Conservation (phyloP, 2,888 invertebrate genomes). For the Pecten maximus region DNA sequence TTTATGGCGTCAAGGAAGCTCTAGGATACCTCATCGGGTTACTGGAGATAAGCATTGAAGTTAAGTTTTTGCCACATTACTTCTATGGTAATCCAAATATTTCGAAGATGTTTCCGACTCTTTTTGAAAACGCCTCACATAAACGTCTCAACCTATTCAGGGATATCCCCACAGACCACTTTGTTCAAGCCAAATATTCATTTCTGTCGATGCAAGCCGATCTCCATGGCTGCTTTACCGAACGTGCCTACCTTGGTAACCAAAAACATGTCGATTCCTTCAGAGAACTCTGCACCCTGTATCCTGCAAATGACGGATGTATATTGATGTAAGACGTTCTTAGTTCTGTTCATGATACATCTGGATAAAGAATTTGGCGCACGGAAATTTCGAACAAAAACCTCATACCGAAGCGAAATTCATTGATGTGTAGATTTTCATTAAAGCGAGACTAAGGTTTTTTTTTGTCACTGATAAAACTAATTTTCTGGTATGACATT, state of each 20-base stretch:
- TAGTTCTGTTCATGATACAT: too few species aligned
- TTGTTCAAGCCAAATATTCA: not conserved
- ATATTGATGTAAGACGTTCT: not conserved
- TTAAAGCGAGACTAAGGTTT: too few species aligned
- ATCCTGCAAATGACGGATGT: not conserved
- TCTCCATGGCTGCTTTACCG: not conserved
- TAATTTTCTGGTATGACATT: too few species aligned
- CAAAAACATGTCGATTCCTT: not conserved
- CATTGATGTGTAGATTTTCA: too few species aligned
- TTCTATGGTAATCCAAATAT: slow-evolving; percentile 46
- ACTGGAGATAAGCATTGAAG: slow-evolving; percentile 27
- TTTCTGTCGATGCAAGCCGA: not conserved
- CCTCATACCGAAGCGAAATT: too few species aligned
- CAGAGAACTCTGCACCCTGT: not conserved
- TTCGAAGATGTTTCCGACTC: not conserved
- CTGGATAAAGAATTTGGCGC: too few species aligned
- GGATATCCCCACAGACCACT: not conserved
- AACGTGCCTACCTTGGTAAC: not conserved
- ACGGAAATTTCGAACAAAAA: too few species aligned
- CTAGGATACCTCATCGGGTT: slow-evolving; percentile 41
- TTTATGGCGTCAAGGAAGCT: slow-evolving; percentile 45
- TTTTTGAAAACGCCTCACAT: not conserved
- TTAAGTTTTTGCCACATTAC: slow-evolving; percentile 42
- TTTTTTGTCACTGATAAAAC: too few species aligned
- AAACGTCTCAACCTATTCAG: not conserved